phyloP scores from a whole-genome alignment of 2,113 vertebrate genomes.

The Taurulus bubalis region DNA sequence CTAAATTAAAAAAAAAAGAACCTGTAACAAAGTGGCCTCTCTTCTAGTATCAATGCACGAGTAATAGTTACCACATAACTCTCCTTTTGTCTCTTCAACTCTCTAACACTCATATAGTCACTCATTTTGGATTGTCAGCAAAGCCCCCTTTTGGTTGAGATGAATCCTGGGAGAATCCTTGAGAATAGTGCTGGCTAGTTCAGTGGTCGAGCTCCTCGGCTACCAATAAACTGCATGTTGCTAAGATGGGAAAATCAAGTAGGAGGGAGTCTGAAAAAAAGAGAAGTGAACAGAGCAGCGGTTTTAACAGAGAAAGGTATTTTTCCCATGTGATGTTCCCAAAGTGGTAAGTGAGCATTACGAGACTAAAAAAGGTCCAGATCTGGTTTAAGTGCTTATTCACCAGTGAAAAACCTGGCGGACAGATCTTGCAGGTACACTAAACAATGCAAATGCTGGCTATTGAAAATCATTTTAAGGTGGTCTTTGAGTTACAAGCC shows the following conservation, averaged over 20 bases:
- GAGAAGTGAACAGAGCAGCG: slow-evolving; percentile 46
- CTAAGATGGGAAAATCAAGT: slow-evolving; percentile 77
- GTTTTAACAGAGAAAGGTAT: slow-evolving; percentile 45
- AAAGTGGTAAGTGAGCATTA: not conserved
- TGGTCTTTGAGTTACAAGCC: not conserved
- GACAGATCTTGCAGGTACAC: slow-evolving; percentile 34
- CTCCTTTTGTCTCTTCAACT: not conserved
- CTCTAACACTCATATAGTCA: slow-evolving; percentile 29
- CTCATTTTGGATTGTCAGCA: slow-evolving; percentile 23
- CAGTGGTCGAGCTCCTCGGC: slow-evolving; percentile 50
- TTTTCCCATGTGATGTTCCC: slow-evolving; percentile 57
- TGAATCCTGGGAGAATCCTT: slow-evolving; percentile 58
- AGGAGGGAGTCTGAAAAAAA: slow-evolving; percentile 64
- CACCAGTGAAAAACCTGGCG: slow-evolving; percentile 27
- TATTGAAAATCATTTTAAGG: not conserved
- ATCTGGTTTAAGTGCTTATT: not conserved
- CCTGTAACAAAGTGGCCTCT: not conserved
- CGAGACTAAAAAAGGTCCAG: slow-evolving; percentile 5
- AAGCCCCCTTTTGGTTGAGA: not conserved
- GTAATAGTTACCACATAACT: not conserved
- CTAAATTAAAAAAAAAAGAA: slow-evolving; percentile 12
- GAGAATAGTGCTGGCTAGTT: slow-evolving; percentile 65
- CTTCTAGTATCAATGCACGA: not conserved
- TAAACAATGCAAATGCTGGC: not conserved
- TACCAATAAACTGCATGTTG: slow-evolving; percentile 79